A percentile compares a stretch with the other conserved stretches of the same genome.
These are phyloP conservation scores for Euwallacea fornicatus DNA, from an alignment of 1,140 invertebrate species.

Conservation along the genomic window DNA sequence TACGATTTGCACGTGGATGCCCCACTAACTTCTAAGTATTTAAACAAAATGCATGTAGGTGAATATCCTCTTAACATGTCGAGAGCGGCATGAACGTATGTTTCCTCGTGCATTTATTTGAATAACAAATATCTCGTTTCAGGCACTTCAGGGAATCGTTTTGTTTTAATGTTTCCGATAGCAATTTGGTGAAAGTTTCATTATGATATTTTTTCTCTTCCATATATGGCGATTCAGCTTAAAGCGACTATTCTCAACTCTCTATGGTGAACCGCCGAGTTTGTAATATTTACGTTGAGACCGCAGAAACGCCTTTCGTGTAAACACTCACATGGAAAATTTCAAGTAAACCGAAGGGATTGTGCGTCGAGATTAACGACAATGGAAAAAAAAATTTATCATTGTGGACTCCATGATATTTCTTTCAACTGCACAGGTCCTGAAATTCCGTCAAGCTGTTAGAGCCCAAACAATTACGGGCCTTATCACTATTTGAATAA, in stretches of 20 bases:
- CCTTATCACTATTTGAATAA: slow-evolving; percentile 18
- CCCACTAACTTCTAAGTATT: slow-evolving; percentile 32
- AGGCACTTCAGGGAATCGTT: slow-evolving; percentile 15
- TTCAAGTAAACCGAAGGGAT: neutral
- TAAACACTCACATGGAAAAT: neutral
- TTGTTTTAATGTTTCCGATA: slow-evolving; percentile 8
- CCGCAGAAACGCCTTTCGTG: too few relatives aligned
- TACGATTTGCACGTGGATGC: slow-evolving; percentile 27
- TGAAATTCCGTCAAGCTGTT: neutral
- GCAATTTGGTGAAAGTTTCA: slow-evolving; percentile 9
- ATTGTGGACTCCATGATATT: neutral
- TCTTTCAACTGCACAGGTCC: neutral
- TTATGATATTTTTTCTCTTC: neutral
- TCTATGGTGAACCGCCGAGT: too few relatives aligned
- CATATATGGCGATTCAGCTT: too few relatives aligned
- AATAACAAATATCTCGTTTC: slow-evolving; percentile 21
- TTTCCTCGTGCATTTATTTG: slow-evolving; percentile 20
- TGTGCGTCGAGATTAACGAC: neutral
- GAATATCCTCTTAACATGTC: slow-evolving; percentile 30
- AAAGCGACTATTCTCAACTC: too few relatives aligned
- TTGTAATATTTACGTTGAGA: too few relatives aligned
- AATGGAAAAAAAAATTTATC: neutral
- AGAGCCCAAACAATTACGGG: slow-evolving; percentile 1
- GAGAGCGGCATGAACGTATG: slow-evolving; percentile 21
- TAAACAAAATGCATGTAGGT: slow-evolving; percentile 33